Evolutionary conservation across 2,113 vertebrate genomes (phyloP).

Genomic region (Neotragus moschatus): DNA sequence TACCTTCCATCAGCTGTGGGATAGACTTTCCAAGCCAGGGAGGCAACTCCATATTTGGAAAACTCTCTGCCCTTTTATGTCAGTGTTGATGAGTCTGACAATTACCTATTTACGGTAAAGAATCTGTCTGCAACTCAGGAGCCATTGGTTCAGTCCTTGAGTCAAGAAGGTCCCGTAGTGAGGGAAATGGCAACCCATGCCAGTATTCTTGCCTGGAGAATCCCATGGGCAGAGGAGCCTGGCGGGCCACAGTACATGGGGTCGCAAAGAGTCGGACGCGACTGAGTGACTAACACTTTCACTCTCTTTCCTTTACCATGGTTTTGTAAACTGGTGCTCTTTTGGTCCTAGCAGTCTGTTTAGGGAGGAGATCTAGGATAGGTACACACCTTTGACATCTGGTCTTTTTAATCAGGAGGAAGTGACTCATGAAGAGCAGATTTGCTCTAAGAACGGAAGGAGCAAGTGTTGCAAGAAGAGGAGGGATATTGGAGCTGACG

Average conservation of each 20-base stretch:
- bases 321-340: not conserved
- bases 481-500: not conserved
- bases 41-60: not conserved
- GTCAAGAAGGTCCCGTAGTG: not conserved
- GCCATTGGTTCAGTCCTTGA: not conserved
- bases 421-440: not conserved
- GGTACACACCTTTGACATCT: not conserved
- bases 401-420: not conserved
- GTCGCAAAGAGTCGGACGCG: accelerated
- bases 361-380: not conserved
- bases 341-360: not conserved
- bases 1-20: not conserved
- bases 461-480: not conserved
- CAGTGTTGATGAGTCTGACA: not conserved
- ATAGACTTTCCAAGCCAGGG: not conserved
- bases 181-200: not conserved
- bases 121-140: not conserved
- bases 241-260: accelerated
- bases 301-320: not conserved
- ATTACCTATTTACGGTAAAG: not conserved
- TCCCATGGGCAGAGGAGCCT: not conserved
- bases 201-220: not conserved
- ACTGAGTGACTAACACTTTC: not conserved
- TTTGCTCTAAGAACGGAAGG: not conserved
- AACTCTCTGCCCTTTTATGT: not conserved